Percentiles rank a stretch among this genome's conserved stretches.
phyloP scores from a whole-genome alignment of 2,888 invertebrate genomes.

The Temnothorax rugatulus region DNA sequence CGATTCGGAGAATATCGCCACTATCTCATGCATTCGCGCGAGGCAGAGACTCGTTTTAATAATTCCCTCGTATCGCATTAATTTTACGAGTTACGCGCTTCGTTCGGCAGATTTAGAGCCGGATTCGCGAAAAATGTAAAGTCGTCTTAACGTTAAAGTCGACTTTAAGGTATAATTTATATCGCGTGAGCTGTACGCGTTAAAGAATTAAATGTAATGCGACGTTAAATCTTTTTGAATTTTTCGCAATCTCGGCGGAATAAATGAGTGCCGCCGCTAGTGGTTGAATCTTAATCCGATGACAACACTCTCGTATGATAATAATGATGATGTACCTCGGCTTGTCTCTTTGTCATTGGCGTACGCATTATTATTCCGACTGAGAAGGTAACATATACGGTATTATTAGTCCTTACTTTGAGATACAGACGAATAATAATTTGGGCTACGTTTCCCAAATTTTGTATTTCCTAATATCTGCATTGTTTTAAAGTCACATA shows the following conservation, averaged over 20 bases:
- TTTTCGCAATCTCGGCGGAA: constrained; percentile 16
- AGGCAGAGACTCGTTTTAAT: constrained; percentile 28
- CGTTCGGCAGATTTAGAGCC: constrained; percentile 42
- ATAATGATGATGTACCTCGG: constrained; percentile 22
- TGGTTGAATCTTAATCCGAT: constrained; percentile 37
- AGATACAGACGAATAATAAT: constrained; percentile 47
- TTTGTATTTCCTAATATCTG: not conserved
- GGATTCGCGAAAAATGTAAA: constrained; percentile 35
- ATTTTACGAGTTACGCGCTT: constrained; percentile 34
- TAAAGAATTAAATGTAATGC: constrained; percentile 46
- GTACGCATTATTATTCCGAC: constrained; percentile 44
- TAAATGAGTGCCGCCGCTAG: constrained; percentile 1
- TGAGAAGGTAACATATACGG: constrained; percentile 15
- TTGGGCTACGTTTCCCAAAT: not conserved
- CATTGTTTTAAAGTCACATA: constrained; percentile 20
- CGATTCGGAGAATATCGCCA: not conserved
- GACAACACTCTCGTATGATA: constrained; percentile 23
- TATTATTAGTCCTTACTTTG: constrained; percentile 44
- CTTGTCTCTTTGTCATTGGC: not conserved
- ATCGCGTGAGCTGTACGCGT: constrained; percentile 26
- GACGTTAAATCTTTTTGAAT: constrained; percentile 38
- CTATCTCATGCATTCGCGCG: not conserved
- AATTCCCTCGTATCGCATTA: constrained; percentile 41
- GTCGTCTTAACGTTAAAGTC: constrained; percentile 35
- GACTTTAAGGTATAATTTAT: constrained; percentile 44